phyloP scores from a whole-genome alignment of 2,888 invertebrate species.

The Pteria penguin region DNA sequence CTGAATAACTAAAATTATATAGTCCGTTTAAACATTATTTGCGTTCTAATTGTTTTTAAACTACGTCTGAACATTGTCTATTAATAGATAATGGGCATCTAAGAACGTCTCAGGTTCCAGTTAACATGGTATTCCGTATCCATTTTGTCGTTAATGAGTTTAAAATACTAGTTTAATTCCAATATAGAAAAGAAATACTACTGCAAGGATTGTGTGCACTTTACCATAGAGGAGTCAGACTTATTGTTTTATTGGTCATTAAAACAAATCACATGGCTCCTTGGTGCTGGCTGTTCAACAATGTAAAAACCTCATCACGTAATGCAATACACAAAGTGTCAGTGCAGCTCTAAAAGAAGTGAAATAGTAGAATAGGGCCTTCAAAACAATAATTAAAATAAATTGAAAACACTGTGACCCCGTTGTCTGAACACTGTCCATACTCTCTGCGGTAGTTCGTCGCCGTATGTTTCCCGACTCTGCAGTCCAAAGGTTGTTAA shows the following conservation, averaged over 20 bases:
- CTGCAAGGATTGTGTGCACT: too few relatives aligned
- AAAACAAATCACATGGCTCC: neutral
- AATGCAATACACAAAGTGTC: neutral
- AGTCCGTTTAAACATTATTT: constrained; percentile 21
- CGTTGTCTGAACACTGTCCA: too few relatives aligned
- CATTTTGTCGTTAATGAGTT: neutral
- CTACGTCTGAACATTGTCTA: constrained; percentile 11
- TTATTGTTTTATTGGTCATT: neutral
- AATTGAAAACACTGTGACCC: too few relatives aligned
- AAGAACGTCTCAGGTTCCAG: neutral
- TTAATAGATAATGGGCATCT: neutral
- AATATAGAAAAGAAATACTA: neutral
- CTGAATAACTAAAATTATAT: constrained; percentile 11
- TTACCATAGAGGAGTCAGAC: too few relatives aligned
- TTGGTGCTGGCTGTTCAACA: neutral
- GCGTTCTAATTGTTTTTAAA: constrained; percentile 22
- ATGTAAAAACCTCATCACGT: neutral
- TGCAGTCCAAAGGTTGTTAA: too few relatives aligned
- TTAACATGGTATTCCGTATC: neutral
- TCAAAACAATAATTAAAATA: too few relatives aligned
- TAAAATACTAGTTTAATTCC: neutral
- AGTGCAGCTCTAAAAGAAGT: too few relatives aligned
- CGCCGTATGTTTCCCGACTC: too few relatives aligned
- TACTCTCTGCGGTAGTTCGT: too few relatives aligned
- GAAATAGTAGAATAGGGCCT: too few relatives aligned